These are phyloP conservation scores for Oreocharis arfaki DNA, from an alignment of 2,113 vertebrate genomes.

Conservation along the genomic window DNA sequence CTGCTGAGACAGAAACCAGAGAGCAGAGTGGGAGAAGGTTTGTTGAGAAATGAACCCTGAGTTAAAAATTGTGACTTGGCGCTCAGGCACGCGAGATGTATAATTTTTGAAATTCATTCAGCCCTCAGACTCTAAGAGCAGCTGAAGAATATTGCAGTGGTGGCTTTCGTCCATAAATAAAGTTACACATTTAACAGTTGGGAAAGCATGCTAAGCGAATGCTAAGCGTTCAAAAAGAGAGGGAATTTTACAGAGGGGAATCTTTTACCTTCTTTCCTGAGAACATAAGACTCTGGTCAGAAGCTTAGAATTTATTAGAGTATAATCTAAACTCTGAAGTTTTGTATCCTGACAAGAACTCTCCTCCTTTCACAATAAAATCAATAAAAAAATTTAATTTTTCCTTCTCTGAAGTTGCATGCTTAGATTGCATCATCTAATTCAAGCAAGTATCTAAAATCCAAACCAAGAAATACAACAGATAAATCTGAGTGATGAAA, in stretches of 20 bases:
- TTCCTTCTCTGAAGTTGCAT: neutral
- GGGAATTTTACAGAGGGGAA: neutral
- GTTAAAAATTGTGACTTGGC: neutral
- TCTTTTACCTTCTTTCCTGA: neutral
- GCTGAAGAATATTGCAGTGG: conserved; percentile 10
- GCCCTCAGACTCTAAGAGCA: conserved; percentile 3
- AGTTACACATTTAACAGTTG: neutral
- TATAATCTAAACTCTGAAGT: neutral
- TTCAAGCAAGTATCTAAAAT: neutral
- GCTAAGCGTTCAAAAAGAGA: neutral
- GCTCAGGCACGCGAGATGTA: neutral
- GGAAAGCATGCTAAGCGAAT: neutral
- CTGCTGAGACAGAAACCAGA: neutral
- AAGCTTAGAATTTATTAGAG: neutral
- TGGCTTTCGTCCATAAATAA: conserved; percentile 38
- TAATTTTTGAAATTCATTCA: conserved; percentile 18
- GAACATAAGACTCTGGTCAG: neutral
- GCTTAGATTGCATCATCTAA: neutral
- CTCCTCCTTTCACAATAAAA: neutral
- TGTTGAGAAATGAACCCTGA: neutral
- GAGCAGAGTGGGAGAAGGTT: neutral
- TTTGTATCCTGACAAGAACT: neutral
- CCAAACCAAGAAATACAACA: neutral
- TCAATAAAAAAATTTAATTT: neutral
- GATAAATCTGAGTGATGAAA: conserved; percentile 4